Evolutionary conservation across 2,113 vertebrate genomes (phyloP), one percentile per base, ranked within the genome.

Genomic region (Corythoichthys haematopterus): DNA sequence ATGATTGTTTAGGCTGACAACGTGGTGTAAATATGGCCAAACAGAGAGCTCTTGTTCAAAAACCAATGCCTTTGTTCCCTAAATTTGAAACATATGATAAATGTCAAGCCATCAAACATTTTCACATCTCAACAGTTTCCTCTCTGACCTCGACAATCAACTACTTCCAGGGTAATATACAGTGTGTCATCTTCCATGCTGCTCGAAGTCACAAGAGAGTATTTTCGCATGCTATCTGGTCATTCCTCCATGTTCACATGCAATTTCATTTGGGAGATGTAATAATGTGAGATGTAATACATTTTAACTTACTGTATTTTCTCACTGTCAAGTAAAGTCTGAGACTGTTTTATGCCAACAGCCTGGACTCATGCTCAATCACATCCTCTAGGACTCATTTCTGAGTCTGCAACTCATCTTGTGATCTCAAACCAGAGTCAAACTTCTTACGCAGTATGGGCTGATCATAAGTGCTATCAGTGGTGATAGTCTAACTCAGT

Each of bases 381-480:
- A 53, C 52, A 71, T n/a, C 12, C 6, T 67, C n/a, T 43, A 16
- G 65, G 68, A 36, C 53, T 38, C 46, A 71, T 50, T 64, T 69
- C 56, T 69, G 64, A 16, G 76, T 80, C 84, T 87, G 80, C 72
- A 38, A 85, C 71, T 77, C 48, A 63, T 80, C 81, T 80, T 57
- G 52, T 68, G 51, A 60, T 69, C 74, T 85, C 45, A 64, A 74
- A 72, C 72, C 57, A 59, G 47, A 70, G 71, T 28, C 52, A 81
- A 65, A 52, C 70, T 37, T 57, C 72, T 36, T 16, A 70, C 68
- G 75, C 84, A 85, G 81, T 84, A 77, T 61, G 50, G 57, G 56
- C 74, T 12, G 45, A 79, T 79, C 70, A 76, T 72, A 61, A 78
- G 59, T 33, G 2, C 4, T 9, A 15, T 69, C 75, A 75, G 61